Percentiles rank a stretch among this genome's conserved stretches.
These are phyloP conservation scores for Etheostoma perlongum DNA, from an alignment of 2,797 vertebrate species.

Conservation along the genomic window DNA sequence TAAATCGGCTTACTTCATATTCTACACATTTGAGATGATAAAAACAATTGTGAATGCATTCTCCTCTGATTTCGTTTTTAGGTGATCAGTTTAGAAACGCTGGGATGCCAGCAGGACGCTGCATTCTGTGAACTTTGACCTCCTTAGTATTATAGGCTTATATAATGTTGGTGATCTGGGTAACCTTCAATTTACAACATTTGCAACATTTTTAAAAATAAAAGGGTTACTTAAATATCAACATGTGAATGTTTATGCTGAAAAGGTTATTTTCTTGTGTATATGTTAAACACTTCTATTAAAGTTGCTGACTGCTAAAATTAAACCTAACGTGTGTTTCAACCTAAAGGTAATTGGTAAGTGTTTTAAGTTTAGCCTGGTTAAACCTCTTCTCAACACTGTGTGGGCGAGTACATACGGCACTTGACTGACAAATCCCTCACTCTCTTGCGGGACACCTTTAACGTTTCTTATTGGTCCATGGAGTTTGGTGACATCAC, in stretches of 20 bases:
- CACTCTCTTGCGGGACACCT: neutral
- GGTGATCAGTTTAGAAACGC: neutral
- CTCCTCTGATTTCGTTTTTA: neutral
- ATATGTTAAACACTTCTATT: neutral
- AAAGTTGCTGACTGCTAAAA: neutral
- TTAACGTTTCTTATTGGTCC: neutral
- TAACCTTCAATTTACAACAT: neutral
- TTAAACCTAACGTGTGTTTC: neutral
- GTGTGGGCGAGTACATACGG: conserved; percentile 11
- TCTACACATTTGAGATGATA: neutral
- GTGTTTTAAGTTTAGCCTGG: conserved; percentile 18
- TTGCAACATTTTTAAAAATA: neutral
- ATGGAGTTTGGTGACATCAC: neutral
- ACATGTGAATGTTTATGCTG: neutral
- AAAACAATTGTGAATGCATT: neutral
- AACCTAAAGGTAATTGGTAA: neutral
- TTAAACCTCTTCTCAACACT: conserved; percentile 12
- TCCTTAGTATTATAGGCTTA: conserved; percentile 45
- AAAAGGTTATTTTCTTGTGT: neutral
- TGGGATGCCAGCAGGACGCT: neutral
- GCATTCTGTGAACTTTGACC: conserved; percentile 31
- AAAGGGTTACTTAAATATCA: neutral
- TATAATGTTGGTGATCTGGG: conserved; percentile 35
- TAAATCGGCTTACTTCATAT: neutral
- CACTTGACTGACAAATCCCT: neutral